Base-by-base conservation (phyloP, 2,113 vertebrate species). In the Mesoclemmys tuberculata region DNA sequence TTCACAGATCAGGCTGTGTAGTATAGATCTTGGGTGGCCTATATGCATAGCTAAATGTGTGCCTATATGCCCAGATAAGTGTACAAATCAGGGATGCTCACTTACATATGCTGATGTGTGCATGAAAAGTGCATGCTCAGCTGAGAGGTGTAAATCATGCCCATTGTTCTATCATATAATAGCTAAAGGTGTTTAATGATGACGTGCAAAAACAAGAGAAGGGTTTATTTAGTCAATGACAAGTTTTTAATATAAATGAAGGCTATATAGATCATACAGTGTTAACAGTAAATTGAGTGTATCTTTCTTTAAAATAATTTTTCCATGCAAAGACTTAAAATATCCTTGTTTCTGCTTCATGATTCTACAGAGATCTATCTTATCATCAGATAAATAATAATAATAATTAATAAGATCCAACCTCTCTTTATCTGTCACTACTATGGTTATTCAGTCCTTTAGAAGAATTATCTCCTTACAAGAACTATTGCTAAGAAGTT, bases 401-500 rank as follows among this genome's bases (percentile, higher is more conserved):
- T 2, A 81, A 9, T 2, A 85, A 56, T 87, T 87, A 58, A 0
- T 49, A 48, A 11, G 0, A 14, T 1, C 19, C 16, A 90, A 5
- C 2, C 19, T 86, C 89, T 6, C 1, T 91, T 84, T 71, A 27
- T 44, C 1, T 44, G 4, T n/a, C n/a, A 58, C 82, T 52, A 77
- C 35, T 38, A 14, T 10, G 10, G 1, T 86, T 86, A 78, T 1
- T 29, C 5, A 0, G 21, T 82, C 19, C 85, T 93, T 85, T 14
- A 74, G 2, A 85, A 92, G 6, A 89, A 87, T 80, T 4, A 44
- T 56, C 21, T 24, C 88, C 58, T 87, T 64, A 58, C 7, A 31
- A 77, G 31, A 81, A n/a, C 84, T 81, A 80, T 80, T 96, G 41
- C 31, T 90, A 85, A 85, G 56, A 95, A 93, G 4, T 92, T 91